These are phyloP conservation scores for Antechinus flavipes DNA, from an alignment of 2,113 vertebrate species.

Conservation along the genomic window DNA sequence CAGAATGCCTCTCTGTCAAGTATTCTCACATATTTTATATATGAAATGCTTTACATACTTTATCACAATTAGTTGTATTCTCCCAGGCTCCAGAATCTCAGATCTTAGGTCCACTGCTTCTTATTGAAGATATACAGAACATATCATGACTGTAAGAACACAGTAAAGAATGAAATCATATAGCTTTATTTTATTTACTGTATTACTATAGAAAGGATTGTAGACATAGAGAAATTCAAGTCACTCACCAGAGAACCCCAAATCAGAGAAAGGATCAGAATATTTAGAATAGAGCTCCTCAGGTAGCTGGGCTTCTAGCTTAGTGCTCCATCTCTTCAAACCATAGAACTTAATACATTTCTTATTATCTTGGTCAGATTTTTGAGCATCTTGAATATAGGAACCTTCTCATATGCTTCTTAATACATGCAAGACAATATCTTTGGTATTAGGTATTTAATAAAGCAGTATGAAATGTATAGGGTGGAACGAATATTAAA, in stretches of 20 bases:
- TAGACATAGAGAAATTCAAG: background rate
- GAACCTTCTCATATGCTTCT: background rate
- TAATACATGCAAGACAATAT: background rate
- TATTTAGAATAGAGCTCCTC: background rate
- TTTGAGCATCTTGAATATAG: conserved; percentile 20
- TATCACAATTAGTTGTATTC: background rate
- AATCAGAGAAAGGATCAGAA: background rate
- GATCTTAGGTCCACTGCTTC: background rate
- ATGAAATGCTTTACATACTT: background rate
- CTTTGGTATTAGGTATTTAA: background rate
- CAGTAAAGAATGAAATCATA: background rate
- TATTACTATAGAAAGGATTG: background rate
- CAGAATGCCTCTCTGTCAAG: background rate
- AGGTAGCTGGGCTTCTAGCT: conserved; percentile 9
- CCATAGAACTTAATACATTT: background rate
- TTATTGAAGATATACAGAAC: background rate
- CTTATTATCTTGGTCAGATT: background rate
- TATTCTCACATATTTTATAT: background rate
- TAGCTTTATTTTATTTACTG: background rate
- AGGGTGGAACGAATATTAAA: background rate
- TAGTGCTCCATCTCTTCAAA: background rate
- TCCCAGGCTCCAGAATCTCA: too few species aligned
- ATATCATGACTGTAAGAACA: background rate
- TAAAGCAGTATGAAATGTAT: background rate
- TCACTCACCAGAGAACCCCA: background rate